Conservation (phyloP, 2,113 vertebrate species). For the Lichenostomus cassidix region DNA sequence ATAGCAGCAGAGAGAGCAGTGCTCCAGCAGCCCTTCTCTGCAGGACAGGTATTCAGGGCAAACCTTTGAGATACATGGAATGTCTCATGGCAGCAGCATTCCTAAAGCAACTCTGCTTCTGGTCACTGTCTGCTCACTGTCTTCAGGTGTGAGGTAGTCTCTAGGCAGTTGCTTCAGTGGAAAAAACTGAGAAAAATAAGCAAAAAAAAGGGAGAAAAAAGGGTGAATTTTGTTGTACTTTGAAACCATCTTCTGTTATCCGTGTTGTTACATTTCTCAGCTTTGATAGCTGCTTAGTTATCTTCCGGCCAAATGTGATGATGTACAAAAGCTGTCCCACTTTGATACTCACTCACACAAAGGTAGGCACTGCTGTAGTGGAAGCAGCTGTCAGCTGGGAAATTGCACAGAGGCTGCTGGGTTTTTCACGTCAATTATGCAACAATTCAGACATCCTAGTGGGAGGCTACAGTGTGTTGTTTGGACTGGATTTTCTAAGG, state of each 20-base stretch:
- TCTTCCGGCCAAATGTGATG: not conserved
- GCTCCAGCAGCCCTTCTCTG: not conserved
- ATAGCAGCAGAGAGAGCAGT: not conserved
- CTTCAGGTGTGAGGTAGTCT: not conserved
- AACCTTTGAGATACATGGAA: not conserved
- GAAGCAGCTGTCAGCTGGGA: slow-evolving; percentile 57
- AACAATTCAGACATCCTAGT: slow-evolving; percentile 1
- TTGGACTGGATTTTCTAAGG: not conserved
- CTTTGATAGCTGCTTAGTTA: slow-evolving; percentile 8
- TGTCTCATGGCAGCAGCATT: not conserved
- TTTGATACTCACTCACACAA: slow-evolving; percentile 32
- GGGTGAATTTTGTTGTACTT: not conserved
- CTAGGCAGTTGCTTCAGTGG: not conserved
- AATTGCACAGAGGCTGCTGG: not conserved
- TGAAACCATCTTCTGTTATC: not conserved
- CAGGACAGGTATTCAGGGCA: not conserved
- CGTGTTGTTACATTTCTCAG: not conserved
- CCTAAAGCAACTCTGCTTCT: not conserved
- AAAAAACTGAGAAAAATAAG: not conserved
- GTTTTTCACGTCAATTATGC: not conserved
- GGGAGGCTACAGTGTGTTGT: not conserved
- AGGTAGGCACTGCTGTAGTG: not conserved
- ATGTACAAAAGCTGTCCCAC: slow-evolving; percentile 3
- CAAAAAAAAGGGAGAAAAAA: rapidly evolving
- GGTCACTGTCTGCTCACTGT: not conserved